Base-by-base conservation (phyloP, 2,888 invertebrate species). In the Drosophila demipolita region DNA sequence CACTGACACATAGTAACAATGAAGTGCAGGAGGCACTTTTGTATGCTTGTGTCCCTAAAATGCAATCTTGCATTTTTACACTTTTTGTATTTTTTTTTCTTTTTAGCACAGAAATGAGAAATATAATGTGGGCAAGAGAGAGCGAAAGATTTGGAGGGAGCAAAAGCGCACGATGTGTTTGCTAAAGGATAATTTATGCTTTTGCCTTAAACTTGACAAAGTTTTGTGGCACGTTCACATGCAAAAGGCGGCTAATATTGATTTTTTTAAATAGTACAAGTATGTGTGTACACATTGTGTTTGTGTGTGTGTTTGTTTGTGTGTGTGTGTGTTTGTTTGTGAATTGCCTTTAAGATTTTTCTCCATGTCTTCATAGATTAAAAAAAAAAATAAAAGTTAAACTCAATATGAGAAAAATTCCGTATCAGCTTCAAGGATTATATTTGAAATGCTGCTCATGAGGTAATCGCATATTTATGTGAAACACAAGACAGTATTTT, bases 171-270 rank as follows among this genome's bases (percentile, higher is more conserved):
- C 29, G 12, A 45, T 49, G 64, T 69, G 54, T 78, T 50, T 53
- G 66, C 60, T 66, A 71, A 79, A 69, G 83, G 87, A 83, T 78
- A 75, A 73, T 80, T 71, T 83, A 80, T 80, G 77, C 57, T 66
- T 83, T 73, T 73, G 75, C 81, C 78, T 78, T 80, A 64, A 83
- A 83, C 87, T 81, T 87, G 87, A 72, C 80, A 73, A 81, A 77
- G 49, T 48, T 74, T 74, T 83, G 74, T 55, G 74, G 77, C 58
- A 66, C 61, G 33, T 20, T 55, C 49, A 66, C 62, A 57, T 62
- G 68, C 50, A 79, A 60, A 80, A 53, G n/a, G 35, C 63, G 57
- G 36, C 63, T 63, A 42, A 52, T 78, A 78, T 78, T 80, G 78
- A 78, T 78, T 67, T 29, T 67, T 48, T 33, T 40, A 35, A 29